These are phyloP conservation scores for Ormyrus thymus DNA, from an alignment of 2,888 invertebrate genomes.

Conservation along the genomic window DNA sequence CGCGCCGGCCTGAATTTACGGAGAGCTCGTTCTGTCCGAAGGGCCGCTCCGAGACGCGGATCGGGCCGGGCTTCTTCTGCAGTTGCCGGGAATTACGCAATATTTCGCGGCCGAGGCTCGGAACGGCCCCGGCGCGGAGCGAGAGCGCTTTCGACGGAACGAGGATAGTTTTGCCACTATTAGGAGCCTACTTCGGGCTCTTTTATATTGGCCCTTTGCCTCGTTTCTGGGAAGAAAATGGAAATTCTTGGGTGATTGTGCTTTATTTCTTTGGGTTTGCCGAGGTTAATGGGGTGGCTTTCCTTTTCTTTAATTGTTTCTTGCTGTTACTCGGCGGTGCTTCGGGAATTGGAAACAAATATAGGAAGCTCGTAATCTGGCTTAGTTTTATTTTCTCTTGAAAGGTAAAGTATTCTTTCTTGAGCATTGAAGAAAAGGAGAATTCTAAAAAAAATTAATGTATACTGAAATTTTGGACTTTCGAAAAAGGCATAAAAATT, in stretches of 20 bases:
- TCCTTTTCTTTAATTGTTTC: not conserved
- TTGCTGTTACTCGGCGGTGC: no score
- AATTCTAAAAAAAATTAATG: no score
- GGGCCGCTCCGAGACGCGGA: constrained; percentile 39
- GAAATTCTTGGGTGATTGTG: not conserved
- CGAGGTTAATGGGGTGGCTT: not conserved
- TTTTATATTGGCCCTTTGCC: not conserved
- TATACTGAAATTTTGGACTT: no score
- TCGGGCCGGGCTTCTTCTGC: not conserved
- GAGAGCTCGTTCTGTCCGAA: constrained; percentile 59
- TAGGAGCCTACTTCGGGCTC: not conserved
- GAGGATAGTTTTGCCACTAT: constrained; percentile 30
- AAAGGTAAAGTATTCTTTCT: no score
- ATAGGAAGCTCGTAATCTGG: no score
- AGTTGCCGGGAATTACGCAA: constrained; percentile 27
- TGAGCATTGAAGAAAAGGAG: no score
- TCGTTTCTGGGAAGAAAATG: not conserved
- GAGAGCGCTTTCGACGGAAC: not conserved
- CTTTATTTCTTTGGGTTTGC: not conserved
- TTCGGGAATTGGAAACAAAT: no score
- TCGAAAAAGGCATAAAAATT: no score
- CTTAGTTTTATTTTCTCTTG: no score
- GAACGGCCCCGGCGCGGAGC: not conserved
- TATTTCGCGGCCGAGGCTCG: constrained; percentile 12
- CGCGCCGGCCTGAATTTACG: constrained; percentile 64